phyloP scores from a whole-genome alignment of 1,140 invertebrate species.

The Rhopalosiphum maidis region DNA sequence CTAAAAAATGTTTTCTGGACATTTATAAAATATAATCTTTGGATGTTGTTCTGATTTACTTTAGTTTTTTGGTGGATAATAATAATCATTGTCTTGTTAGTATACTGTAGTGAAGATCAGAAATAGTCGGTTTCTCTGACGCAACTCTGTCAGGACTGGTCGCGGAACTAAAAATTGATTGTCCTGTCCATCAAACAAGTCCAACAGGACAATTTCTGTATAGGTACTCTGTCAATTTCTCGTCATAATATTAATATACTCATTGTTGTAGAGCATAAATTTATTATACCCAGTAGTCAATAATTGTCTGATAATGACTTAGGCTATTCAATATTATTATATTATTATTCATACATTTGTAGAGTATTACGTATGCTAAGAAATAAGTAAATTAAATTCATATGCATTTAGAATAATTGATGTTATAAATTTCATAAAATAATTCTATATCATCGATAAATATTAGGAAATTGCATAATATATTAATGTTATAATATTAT shows the following conservation, averaged over 20 bases:
- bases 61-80: not conserved
- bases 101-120: not conserved
- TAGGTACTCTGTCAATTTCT: not conserved
- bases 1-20: not conserved
- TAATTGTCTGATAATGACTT: not conserved
- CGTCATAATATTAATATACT: slow-evolving; percentile 23
- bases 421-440: too few relatives aligned
- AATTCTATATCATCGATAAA: too few relatives aligned
- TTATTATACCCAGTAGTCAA: not conserved
- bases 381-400: too few relatives aligned
- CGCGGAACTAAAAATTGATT: slow-evolving; percentile 37
- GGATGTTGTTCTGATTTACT: not conserved
- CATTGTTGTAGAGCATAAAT: not conserved
- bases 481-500: too few relatives aligned
- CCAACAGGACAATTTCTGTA: not conserved
- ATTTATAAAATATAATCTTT: not conserved
- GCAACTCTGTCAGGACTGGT: slow-evolving; percentile 38
- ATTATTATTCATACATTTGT: not conserved
- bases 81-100: slow-evolving; percentile 11
- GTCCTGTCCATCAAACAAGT: slow-evolving; percentile 40
- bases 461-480: too few relatives aligned
- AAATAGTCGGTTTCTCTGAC: not conserved
- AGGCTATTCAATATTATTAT: not conserved
- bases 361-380: not conserved
- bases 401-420: too few relatives aligned